Evolutionary conservation across 2,113 vertebrate species (phyloP).

Genomic region (Paramisgurnus dabryanus): DNA sequence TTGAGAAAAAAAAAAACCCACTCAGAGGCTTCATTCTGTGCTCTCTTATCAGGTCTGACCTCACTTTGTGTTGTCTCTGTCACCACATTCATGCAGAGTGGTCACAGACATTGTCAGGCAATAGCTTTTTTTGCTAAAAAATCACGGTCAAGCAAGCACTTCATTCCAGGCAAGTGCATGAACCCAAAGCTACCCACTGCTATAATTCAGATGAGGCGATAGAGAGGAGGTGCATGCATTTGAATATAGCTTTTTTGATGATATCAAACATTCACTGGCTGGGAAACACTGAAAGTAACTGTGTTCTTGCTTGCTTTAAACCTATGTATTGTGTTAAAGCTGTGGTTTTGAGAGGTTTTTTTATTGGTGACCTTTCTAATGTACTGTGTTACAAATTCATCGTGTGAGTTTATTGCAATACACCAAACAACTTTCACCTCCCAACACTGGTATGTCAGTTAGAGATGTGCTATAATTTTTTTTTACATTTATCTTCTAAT

Average conservation of each 20-base stretch:
- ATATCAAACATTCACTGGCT: background rate
- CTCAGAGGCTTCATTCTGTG: constrained; percentile 34
- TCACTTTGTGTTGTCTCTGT: constrained; percentile 41
- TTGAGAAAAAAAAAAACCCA: too few relatives aligned
- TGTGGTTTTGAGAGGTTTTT: background rate
- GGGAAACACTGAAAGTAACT: constrained; percentile 1
- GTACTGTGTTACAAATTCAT: background rate
- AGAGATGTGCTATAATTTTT: constrained; percentile 18
- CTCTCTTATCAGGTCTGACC: constrained; percentile 41
- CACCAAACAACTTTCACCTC: constrained; percentile 3
- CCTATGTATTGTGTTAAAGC: background rate
- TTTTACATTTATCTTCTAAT: background rate
- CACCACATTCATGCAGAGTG: constrained; percentile 74
- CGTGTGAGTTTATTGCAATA: constrained; percentile 38
- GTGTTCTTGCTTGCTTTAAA: background rate
- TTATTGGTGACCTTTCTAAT: constrained; percentile 1
- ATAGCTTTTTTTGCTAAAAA: constrained; percentile 79
- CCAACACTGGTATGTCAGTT: constrained; percentile 14
- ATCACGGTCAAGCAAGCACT: constrained; percentile 74
- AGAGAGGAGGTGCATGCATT: constrained; percentile 23
- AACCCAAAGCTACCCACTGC: constrained; percentile 67
- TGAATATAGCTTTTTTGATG: background rate
- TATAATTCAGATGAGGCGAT: constrained; percentile 48
- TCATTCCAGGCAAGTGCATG: constrained; percentile 71
- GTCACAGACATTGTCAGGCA: constrained; percentile 67